Percentiles rank a stretch among this genome's conserved stretches.
phyloP scores from a whole-genome alignment of 2,113 vertebrate genomes.

The Heterochromis multidens region DNA sequence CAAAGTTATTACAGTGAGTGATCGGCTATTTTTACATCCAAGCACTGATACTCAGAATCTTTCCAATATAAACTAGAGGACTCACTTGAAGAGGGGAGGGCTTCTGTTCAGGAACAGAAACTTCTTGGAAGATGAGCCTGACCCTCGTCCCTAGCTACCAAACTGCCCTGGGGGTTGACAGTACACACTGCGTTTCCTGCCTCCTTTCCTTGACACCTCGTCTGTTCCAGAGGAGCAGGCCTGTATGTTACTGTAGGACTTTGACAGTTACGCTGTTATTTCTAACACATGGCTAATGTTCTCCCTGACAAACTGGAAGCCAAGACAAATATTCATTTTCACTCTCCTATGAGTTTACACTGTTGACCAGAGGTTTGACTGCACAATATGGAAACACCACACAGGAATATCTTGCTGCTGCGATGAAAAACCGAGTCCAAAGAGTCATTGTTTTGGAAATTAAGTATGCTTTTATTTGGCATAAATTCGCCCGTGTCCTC shows the following conservation, averaged over 20 bases:
- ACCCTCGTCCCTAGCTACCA: constrained; percentile 19
- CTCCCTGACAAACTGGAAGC: constrained; percentile 54
- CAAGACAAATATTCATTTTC: constrained; percentile 66
- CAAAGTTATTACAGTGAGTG: not conserved
- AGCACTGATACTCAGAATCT: not conserved
- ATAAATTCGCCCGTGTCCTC: not conserved
- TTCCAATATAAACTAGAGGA: not conserved
- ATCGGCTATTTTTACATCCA: not conserved
- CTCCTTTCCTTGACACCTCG: constrained; percentile 2
- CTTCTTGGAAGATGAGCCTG: constrained; percentile 10
- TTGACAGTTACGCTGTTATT: constrained; percentile 50
- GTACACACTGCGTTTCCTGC: not conserved
- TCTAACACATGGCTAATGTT: constrained; percentile 62
- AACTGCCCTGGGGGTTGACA: constrained; percentile 17
- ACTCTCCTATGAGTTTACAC: constrained; percentile 55
- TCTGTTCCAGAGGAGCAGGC: not conserved
- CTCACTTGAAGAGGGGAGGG: not conserved
- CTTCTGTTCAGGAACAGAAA: not conserved
- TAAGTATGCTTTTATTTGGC: constrained; percentile 10
- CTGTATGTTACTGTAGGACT: constrained; percentile 29
- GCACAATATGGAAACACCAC: constrained; percentile 28
- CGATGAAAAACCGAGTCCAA: not conserved
- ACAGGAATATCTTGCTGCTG: constrained; percentile 25
- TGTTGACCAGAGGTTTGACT: constrained; percentile 22
- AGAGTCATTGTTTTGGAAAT: not conserved